Base-by-base conservation (phyloP, 1,140 invertebrate species). In the Drosophila subobscura region DNA sequence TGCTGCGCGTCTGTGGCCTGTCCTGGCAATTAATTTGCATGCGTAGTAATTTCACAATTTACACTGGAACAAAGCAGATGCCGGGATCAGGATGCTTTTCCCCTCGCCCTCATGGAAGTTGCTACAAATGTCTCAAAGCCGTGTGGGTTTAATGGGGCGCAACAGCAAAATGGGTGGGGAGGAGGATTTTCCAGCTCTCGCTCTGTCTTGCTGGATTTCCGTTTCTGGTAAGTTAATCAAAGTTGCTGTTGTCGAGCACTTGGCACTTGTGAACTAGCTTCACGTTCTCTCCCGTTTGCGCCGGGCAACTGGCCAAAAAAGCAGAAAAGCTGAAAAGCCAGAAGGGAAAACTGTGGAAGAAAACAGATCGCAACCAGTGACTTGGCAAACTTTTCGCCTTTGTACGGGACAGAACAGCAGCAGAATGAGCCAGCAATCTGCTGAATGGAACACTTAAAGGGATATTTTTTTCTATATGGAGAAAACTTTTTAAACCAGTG, bases 11-110 rank as follows among this genome's bases (percentile, higher is more conserved):
- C 33, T 37, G 33, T 33, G 59, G 47, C 53, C 42, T 54, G 57
- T 55, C 41, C 44, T 65, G 68, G 49, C 71, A 85, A 84, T 84
- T 84, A 84, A 84, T 84, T 84, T 85, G 77, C 79, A 72, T 85
- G 63, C 77, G 46, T 49, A 46, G 64, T 53, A 52, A 70, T 67
- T 81, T 77, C 61, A 55, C 59, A 81, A 70, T 67, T 66, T 71
- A 49, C 33, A 56, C 23, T 23, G 29, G 51, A 44, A 42, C 46
- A 78, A 67, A 49, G 65, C 49, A 58, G 25, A 33, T 20, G 23
- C 55, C 16, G 5, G 14, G 40, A 14, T n/a, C 25, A 20, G 16
- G 16, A 20, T 20, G 22, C 33, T 37, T 65, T 42, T 6, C 37
- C 23, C 29, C 25, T 25, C 23, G 44, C 5, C 29, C 14, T 50